Evolutionary conservation across 2,797 vertebrate species (phyloP), one percentile per base, ranked within the genome.

Genomic region (Protonibea diacanthus): DNA sequence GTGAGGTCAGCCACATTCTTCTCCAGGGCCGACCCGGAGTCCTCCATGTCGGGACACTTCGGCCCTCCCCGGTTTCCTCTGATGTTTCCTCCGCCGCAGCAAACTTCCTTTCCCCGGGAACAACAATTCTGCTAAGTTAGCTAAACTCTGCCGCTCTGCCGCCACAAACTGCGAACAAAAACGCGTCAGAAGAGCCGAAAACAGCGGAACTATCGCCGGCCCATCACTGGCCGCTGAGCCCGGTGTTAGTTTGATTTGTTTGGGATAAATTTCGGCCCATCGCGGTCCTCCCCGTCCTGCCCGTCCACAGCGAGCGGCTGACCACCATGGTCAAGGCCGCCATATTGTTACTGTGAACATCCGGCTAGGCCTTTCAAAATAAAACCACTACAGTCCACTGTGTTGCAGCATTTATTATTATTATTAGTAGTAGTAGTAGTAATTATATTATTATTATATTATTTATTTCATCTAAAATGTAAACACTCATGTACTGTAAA

Each of bases 1-100:
- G 97, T 99, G 87, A 99, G 95, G 90, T 99, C 98, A 12, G 96
- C 95, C 93, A 96, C 97, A 86, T 97, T 97, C 90, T 99, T 99
- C 93, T 97, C 97, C 95, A 99, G 95, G 78, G 96, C 97, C 81
- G 97, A 95, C 17, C 91, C 94, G 59, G 88, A 93, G 2, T 93
- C 94, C 75, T 95, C 96, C 93, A 96, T 95, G 91, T 82, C 84
- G 82, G 81, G 78, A 27, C 60, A 20, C 17, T 60, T 15, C 13
- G 87, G 80, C 84, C 81, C 88, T 80, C 66, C 80, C 76, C 71
- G 83, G 71, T 66, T 77, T 87, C 85, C 88, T 78, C 21, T 65
- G 23, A 5, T 25, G 72, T 68, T 83, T 78, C 86, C 89, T 80
- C 47, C 76, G 74, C 78, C 71, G 5, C 85, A 47, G 71, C 67